A percentile compares a stretch with the other conserved stretches of the same genome.
Evolutionary conservation across 2,797 vertebrate species (phyloP).

Genomic region (Otus scops): DNA sequence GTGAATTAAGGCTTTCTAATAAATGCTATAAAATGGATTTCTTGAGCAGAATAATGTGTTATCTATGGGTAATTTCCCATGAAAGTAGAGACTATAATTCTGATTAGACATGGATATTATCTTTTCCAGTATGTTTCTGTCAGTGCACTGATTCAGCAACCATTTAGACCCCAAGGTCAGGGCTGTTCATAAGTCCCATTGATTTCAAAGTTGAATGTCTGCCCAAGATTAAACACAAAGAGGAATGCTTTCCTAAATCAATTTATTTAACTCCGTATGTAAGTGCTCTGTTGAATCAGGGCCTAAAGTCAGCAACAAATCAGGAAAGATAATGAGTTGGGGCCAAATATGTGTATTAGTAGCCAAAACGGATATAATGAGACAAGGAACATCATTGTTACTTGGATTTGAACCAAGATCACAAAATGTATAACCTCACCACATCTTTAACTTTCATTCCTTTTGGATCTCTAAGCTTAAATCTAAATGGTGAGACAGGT

Average conservation of each 20-base stretch:
- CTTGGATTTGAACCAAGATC: background rate
- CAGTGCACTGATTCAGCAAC: conserved; percentile 50
- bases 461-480: background rate
- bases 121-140: conserved; percentile 39
- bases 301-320: conserved; percentile 1
- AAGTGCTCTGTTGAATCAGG: conserved; percentile 41
- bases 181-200: conserved; percentile 10
- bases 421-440: background rate
- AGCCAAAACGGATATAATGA: background rate
- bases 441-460: background rate
- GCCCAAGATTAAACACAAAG: conserved; percentile 25
- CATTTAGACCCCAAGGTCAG: conserved; percentile 42
- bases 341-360: background rate
- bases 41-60: conserved; percentile 26
- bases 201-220: conserved; percentile 41
- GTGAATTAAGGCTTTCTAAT: conserved; percentile 13
- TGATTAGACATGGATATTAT: conserved; percentile 39
- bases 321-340: background rate
- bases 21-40: conserved; percentile 29
- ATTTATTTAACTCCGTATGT: conserved; percentile 23
- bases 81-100: conserved; percentile 28
- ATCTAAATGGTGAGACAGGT: background rate
- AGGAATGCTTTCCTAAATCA: conserved; percentile 32
- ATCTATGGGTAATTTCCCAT: conserved; percentile 33
- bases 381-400: background rate